Evolutionary conservation across 2,888 invertebrate genomes (phyloP).

Genomic region (Lacanobia oleracea): DNA sequence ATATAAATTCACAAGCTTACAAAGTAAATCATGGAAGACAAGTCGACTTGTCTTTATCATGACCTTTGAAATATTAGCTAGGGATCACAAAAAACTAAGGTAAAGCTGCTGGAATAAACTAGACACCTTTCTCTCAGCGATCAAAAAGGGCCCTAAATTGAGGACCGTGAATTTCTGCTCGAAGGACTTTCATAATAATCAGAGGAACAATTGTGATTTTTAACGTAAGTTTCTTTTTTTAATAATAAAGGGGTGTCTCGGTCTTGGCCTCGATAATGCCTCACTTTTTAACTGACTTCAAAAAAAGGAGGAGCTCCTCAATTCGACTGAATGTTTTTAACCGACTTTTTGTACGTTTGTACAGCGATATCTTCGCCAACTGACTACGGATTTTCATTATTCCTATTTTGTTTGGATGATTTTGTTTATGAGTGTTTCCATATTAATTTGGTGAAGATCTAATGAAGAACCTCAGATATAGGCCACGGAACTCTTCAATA

Average conservation of each 20-base stretch:
- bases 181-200: conserved; percentile 6
- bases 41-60: conserved; percentile 5
- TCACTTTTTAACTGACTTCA: neutral
- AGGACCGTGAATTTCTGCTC: conserved; percentile 4
- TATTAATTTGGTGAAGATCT: no score
- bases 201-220: conserved; percentile 10
- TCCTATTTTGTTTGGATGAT: no score
- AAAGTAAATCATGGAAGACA: conserved; percentile 15
- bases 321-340: no score
- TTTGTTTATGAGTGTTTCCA: no score
- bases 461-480: no score
- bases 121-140: conserved; percentile 21
- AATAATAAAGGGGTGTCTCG: neutral
- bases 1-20: neutral
- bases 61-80: conserved; percentile 26
- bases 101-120: conserved; percentile 6
- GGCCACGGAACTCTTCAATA: no score
- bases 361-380: no score
- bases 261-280: neutral
- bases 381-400: no score
- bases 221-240: neutral
- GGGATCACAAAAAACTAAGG: conserved; percentile 16
- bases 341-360: no score
- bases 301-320: no score
- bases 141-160: conserved; percentile 26